A percentile compares a stretch with the other conserved stretches of the same genome.
Conservation (phyloP, 2,113 vertebrate species). For the Prionailurus bengalensis region DNA sequence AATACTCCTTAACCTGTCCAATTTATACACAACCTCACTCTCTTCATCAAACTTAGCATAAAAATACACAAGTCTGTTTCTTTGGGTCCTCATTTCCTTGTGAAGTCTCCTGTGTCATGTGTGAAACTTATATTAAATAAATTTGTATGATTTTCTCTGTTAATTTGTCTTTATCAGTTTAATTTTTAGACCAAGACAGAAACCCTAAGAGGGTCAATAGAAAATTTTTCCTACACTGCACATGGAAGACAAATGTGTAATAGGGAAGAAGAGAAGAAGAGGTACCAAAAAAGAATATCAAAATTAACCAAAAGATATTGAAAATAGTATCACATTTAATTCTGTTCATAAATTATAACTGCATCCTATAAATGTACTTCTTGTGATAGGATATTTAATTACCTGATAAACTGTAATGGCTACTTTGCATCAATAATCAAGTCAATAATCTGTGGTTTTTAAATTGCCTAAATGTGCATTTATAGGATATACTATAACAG, state of each 20-base stretch:
- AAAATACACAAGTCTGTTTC: neutral
- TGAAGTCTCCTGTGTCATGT: neutral
- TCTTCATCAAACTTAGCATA: neutral
- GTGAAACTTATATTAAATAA: neutral
- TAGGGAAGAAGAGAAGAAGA: conserved; percentile 39
- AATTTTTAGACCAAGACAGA: neutral
- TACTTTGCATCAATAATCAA: conserved; percentile 84
- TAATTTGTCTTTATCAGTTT: neutral
- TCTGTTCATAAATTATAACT: conserved; percentile 82
- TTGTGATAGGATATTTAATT: conserved; percentile 85
- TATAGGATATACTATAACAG: conserved; percentile 62
- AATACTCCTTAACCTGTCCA: neutral
- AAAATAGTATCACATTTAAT: conserved; percentile 65
- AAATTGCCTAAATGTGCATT: conserved; percentile 76
- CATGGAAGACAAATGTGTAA: conserved; percentile 45
- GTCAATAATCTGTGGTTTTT: conserved; percentile 84
- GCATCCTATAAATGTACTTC: conserved; percentile 68
- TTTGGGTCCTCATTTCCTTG: neutral
- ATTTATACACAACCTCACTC: neutral
- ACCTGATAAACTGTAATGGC: conserved; percentile 78
- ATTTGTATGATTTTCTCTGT: neutral
- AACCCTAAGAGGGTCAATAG: no score
- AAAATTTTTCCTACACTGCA: neutral
- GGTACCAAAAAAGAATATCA: conserved; percentile 29
- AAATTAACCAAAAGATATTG: conserved; percentile 48